Base-by-base conservation (phyloP, 1,140 invertebrate species). In the Panulirus ornatus region DNA sequence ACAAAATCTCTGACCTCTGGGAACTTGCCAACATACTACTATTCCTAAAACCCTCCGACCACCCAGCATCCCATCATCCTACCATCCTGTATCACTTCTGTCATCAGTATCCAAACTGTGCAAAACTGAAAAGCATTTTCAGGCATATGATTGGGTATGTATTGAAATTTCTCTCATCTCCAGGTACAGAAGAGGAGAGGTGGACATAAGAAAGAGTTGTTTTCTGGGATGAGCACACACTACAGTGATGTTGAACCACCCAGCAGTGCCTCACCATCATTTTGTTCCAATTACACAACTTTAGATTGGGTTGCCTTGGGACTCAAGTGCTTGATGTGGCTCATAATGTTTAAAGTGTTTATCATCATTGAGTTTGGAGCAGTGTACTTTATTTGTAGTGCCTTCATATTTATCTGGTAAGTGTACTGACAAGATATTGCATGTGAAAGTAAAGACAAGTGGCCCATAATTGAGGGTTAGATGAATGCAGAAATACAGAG, bases 361-460 rank as follows among this genome's bases (percentile, higher is more conserved):
- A 94, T 98, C 44, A 95, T 97, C 93, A 93, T 97, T 30, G 96
- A 97, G 94, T 99, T 99, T 95, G 99, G 98, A 78, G 96, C 97
- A 66, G 96, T 99, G 1, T 99, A 96, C 94, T 96, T 99, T 93
- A 95, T 97, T 63, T 84, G 97, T 11, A 97, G 98, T 8, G 94
- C 95, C 0, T 94, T 99, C 75, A 30, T 73, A 11, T 89, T 89
- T 63, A 89, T 89, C 75, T 83, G 88, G 88, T 89, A 84, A 40
- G 84, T 86, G 34, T 75, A 42, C 27, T n/a, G n/a, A n/a, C n/a
- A n/a, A n/a, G n/a, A 70, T n/a, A n/a, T 70, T 70, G 22, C 30
- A 70, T n/a, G n/a, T n/a, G n/a, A n/a, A n/a, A n/a, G n/a, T n/a
- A n/a, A n/a, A n/a, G n/a, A n/a, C n/a, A n/a, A n/a, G n/a, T n/a